Evolutionary conservation across 1,140 invertebrate genomes (phyloP), one percentile per base, ranked within the genome.

Genomic region (Sitobion miscanthi): DNA sequence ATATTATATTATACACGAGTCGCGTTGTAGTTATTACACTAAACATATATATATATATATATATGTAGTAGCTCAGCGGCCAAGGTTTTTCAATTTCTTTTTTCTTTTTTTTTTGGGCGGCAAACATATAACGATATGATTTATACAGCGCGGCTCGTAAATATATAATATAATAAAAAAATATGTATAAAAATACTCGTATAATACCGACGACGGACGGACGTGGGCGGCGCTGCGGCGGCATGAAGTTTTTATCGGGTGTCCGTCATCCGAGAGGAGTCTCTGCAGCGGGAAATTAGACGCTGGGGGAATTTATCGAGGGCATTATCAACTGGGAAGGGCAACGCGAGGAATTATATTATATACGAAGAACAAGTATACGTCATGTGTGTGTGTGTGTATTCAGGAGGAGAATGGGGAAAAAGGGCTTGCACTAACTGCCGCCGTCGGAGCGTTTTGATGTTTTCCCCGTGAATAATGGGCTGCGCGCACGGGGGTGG

Each of bases 401-500:
- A 14, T 88, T 45, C 42, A 11, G 87, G 20, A 54, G 20, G 49
- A 35, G 87, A 54, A 89, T 25, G 25, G 52, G 86, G 49, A 88
- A 89, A 54, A 92, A 42, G 91, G 91, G 69, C 35, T 49, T 38
- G 91, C 38, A 45, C 91, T 92, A 92, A 92, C 91, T 92, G 91
- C 91, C 91, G 91, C 91, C 47, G 77, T 82, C 91, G 47, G 91
- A 85, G 47, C 91, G 77, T 92, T 85, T 92, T 92, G 77, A 85
- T 92, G 91, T 92, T 85, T 85, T 92, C 91, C 91, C 49, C 47
- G 82, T 92, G 91, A 92, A 92, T 92, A 92, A 92, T 92, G 91
- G 82, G 42, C 47, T 42, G 42, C 42, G 62, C 90, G 11, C 88
- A 52, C 82, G 91, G 77, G 77, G 91, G 30, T n/a, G 90, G 90